Base-by-base conservation (phyloP, 2,113 vertebrate species). In the Psettodes erumei region DNA sequence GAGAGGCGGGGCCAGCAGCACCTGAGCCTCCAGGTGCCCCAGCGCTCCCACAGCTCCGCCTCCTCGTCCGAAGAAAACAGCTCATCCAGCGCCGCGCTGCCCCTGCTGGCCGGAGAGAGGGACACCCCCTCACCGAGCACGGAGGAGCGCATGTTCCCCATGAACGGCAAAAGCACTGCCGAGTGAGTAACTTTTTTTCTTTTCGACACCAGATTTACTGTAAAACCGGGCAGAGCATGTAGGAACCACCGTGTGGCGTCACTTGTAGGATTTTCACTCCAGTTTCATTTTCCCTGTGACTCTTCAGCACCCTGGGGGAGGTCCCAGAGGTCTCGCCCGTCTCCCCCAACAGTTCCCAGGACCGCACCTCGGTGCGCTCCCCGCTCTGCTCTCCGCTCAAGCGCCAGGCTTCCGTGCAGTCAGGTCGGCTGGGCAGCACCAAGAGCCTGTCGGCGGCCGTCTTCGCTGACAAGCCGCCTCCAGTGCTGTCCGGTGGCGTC, bases 31-130 rank as follows among this genome's bases (percentile, higher is more conserved):
- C 96, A 98, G 80, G 97, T 99, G 8, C 97, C 97, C 0, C 84
- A 95, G 13, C 95, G 95, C 35, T 96, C 96, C 59, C 97, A 98
- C 51, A 99, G 97, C 84, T 98, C 97, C 0, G 96, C 95, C 0
- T 98, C 98, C 0, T 99, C 98, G 28, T 98, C 96, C 0, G 97
- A 98, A 66, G 97, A 99, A 72, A 98, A 96, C 1, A 98, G 96
- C 59, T 96, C 96, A 25, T 98, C 95, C 30, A 99, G 97, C 40
- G 97, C 98, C 21, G 96, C 95, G 0, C 89, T 99, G 37, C 98
- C 98, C n/a, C 89, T 99, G 58, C 89, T 99, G 77, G 96, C 96
- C 0, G 94, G 94, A 43, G 97, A 98, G 75, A 94, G 95, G 86
- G 96, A 98, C 77, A 96, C 94, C 19, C 96, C 96, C 0, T 96